A percentile compares a stretch with the other conserved stretches of the same genome.
These are phyloP conservation scores for Procambarus clarkii DNA, from an alignment of 1,140 invertebrate species.

Conservation along the genomic window DNA sequence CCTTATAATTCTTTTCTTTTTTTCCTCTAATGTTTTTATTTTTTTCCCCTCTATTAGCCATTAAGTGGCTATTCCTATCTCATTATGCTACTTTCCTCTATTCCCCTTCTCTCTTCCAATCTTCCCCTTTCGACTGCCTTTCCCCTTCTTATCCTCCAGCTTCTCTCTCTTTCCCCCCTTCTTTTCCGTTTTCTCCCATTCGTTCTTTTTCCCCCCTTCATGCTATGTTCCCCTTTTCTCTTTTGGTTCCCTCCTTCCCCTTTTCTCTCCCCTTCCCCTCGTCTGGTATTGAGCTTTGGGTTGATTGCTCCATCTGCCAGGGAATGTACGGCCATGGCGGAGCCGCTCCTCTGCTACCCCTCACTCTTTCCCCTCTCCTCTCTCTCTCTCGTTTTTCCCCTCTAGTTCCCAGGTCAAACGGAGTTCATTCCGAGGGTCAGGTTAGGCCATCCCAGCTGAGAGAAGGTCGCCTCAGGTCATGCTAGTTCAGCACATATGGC, in stretches of 20 bases:
- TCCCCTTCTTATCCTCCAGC: not conserved
- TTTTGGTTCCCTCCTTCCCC: not conserved
- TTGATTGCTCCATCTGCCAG: slow-evolving; percentile 4
- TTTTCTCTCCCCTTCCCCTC: not conserved
- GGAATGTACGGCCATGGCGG: not conserved
- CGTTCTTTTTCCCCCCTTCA: not conserved
- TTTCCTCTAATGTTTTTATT: no score
- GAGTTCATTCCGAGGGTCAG: no score
- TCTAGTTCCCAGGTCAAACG: no score
- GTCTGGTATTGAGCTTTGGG: not conserved
- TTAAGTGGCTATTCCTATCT: not conserved
- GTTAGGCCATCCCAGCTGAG: no score
- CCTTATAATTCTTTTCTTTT: not conserved
- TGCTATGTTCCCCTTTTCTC: not conserved
- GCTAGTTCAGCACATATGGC: no score
- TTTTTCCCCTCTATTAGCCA: not conserved
- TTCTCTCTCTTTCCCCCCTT: not conserved
- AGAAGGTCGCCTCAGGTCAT: no score
- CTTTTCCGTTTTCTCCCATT: no score
- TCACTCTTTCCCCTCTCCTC: no score
- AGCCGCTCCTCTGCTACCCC: no score
- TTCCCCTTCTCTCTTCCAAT: not conserved
- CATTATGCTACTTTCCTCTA: not conserved
- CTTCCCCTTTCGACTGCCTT: not conserved
- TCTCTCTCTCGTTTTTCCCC: no score